A percentile compares a stretch with the other conserved stretches of the same genome.
phyloP scores from a whole-genome alignment of 1,140 invertebrate species.

The Calliphora vicina region DNA sequence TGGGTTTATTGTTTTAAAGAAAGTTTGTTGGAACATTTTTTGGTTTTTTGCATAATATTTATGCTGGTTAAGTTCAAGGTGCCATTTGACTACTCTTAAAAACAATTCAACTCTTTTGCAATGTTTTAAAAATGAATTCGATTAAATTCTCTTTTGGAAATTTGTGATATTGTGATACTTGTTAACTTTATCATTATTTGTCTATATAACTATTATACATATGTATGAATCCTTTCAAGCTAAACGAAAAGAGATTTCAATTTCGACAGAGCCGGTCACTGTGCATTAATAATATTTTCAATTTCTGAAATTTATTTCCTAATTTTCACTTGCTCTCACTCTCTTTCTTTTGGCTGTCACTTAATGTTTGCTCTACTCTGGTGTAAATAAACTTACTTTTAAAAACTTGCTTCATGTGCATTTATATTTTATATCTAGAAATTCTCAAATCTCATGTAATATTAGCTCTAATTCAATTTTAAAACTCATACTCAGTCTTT shows the following conservation, averaged over 20 bases:
- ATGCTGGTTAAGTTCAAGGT: slow-evolving; percentile 63
- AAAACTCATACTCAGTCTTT: slow-evolving; percentile 10
- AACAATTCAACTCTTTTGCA: background rate
- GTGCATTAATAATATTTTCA: slow-evolving; percentile 47
- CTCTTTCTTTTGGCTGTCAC: background rate
- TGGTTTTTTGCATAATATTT: slow-evolving; percentile 35
- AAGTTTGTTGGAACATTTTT: background rate
- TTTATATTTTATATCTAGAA: slow-evolving; percentile 21
- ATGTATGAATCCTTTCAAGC: too few species aligned
- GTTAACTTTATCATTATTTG: background rate
- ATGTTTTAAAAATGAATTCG: background rate
- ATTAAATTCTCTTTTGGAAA: background rate
- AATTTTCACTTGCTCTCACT: background rate
- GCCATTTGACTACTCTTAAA: slow-evolving; percentile 39
- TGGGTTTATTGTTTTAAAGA: slow-evolving; percentile 1
- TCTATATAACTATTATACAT: background rate
- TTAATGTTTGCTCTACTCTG: background rate
- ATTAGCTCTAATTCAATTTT: slow-evolving; percentile 1
- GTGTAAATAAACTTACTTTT: background rate
- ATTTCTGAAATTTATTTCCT: background rate
- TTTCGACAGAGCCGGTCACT: slow-evolving; percentile 46
- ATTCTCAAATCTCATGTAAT: slow-evolving; percentile 22
- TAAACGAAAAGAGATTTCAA: background rate
- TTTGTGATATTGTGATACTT: background rate
- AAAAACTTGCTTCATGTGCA: slow-evolving; percentile 11